phyloP scores from a whole-genome alignment of 2,888 invertebrate genomes.

The Thereva nobilitata region DNA sequence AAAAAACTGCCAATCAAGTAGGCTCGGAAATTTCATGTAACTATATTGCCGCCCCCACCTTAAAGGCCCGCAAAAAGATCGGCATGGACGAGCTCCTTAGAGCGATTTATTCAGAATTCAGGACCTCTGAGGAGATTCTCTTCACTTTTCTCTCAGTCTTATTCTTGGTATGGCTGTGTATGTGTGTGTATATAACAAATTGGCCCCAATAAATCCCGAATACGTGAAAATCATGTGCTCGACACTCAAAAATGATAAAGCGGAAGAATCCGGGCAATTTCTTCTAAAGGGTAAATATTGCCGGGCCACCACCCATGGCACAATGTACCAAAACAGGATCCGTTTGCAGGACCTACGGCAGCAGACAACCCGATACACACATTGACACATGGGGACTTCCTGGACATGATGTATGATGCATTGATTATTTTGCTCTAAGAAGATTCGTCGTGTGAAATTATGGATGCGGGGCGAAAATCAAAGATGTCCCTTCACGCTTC shows the following conservation, averaged over 20 bases:
- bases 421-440: constrained; percentile 23
- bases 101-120: constrained; percentile 13
- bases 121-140: too few relatives aligned
- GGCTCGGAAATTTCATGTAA: too few relatives aligned
- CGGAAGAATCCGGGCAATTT: constrained; percentile 25
- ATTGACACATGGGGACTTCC: constrained; percentile 24
- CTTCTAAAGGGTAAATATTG: constrained; percentile 24
- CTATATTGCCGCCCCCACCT: neutral
- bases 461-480: too few relatives aligned
- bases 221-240: constrained; percentile 33
- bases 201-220: constrained; percentile 30
- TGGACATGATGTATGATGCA: constrained; percentile 34
- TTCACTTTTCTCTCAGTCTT: too few relatives aligned
- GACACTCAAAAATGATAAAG: constrained; percentile 32
- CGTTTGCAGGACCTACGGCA: neutral
- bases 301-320: neutral
- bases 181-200: constrained; percentile 24
- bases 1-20: constrained; percentile 29
- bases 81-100: neutral
- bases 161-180: neutral
- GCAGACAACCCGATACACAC: constrained; percentile 7
- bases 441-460: constrained; percentile 3
- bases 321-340: constrained; percentile 6
- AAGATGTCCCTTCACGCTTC: neutral
- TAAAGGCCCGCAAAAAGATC: neutral